Evolutionary conservation across 2,888 invertebrate genomes (phyloP).

Genomic region (Cantharis nigra): DNA sequence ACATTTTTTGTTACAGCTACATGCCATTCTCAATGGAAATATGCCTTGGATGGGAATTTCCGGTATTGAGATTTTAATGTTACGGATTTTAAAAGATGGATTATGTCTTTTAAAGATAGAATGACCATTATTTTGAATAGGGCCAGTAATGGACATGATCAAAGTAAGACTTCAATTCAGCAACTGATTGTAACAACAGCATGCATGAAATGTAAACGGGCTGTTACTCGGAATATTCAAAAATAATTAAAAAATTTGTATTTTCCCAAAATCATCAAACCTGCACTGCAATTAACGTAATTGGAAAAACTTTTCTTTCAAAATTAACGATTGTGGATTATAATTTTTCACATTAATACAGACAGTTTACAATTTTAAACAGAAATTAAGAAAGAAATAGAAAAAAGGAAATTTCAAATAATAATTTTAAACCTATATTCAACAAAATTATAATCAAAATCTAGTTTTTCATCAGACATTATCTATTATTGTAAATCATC

Average conservation of each 20-base stretch:
- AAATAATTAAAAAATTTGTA: not conserved
- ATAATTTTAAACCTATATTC: not conserved
- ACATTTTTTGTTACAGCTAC: not conserved
- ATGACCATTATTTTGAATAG: not conserved
- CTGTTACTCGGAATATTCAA: not conserved
- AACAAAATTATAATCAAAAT: not conserved
- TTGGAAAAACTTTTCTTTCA: too few species aligned
- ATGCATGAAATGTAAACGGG: not conserved
- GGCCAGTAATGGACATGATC: not conserved
- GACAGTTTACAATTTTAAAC: too few species aligned
- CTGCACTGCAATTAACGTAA: too few species aligned
- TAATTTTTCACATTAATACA: too few species aligned
- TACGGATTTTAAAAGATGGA: too few species aligned
- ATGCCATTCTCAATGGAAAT: not conserved
- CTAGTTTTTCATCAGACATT: not conserved
- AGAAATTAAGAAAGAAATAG: too few species aligned
- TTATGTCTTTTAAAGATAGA: not conserved
- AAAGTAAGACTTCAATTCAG: not conserved
- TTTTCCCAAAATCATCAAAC: too few species aligned
- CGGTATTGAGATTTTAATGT: not conserved
- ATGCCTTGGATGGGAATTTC: not conserved
- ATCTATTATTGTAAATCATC: not conserved
- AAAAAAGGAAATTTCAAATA: not conserved
- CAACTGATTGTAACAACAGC: not conserved
- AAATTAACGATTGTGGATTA: too few species aligned